Conservation (phyloP, 2,888 invertebrate species). For the Cactoblastis cactorum region DNA sequence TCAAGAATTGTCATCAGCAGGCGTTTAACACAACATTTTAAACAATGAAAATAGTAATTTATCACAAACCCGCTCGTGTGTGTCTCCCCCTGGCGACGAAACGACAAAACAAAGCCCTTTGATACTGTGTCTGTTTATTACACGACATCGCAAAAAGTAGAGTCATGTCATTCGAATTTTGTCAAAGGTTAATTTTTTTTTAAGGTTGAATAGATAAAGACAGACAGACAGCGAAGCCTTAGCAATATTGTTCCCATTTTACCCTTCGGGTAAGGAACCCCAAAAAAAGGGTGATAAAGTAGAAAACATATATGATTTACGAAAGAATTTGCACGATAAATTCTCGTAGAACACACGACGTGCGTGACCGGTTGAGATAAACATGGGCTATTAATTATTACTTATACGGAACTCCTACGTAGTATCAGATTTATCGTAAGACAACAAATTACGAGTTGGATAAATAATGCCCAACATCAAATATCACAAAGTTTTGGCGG, state of each 20-base stretch:
- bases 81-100: slow-evolving; percentile 7
- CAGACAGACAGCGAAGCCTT: too few relatives aligned
- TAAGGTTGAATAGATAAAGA: not conserved
- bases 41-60: slow-evolving; percentile 14
- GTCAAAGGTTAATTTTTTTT: not conserved
- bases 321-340: not conserved
- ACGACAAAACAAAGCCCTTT: slow-evolving; percentile 12
- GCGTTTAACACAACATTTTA: not conserved
- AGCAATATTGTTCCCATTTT: too few relatives aligned
- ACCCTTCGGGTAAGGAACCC: too few relatives aligned
- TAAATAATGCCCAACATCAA: slow-evolving; percentile 36
- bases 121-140: slow-evolving; percentile 6
- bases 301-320: not conserved
- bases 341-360: not conserved
- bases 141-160: not conserved
- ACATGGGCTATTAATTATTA: slow-evolving; percentile 53
- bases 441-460: slow-evolving; percentile 45
- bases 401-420: slow-evolving; percentile 38
- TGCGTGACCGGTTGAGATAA: slow-evolving; percentile 28
- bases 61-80: slow-evolving; percentile 9
- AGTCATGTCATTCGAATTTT: not conserved
- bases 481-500: slow-evolving; percentile 25
- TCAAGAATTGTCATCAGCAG: not conserved
- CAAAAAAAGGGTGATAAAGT: not conserved
- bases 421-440: slow-evolving; percentile 47